Percentiles rank a stretch among this genome's conserved stretches.
phyloP scores from a whole-genome alignment of 2,888 invertebrate genomes.

The Diploptera punctata region DNA sequence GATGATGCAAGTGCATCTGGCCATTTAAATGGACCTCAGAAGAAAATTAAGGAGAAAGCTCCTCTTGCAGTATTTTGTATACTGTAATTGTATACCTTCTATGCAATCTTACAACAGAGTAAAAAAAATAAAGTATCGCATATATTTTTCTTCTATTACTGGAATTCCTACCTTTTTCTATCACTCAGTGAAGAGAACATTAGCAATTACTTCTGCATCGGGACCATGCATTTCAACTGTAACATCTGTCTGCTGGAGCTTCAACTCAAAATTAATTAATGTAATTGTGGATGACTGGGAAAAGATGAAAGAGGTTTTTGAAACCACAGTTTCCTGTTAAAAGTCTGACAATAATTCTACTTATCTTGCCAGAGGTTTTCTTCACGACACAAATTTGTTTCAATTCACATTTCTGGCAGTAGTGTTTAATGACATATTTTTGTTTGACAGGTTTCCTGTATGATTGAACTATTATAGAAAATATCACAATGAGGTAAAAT shows the following conservation, averaged over 20 bases:
- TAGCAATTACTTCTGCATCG: constrained; percentile 2
- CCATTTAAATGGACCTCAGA: too few species aligned
- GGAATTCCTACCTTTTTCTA: constrained; percentile 44
- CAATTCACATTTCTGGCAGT: constrained; percentile 44
- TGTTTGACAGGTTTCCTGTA: constrained; percentile 34
- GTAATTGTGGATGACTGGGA: not conserved
- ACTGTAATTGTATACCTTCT: constrained; percentile 43
- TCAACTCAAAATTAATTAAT: not conserved
- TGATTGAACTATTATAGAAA: too few species aligned
- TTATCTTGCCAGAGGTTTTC: constrained; percentile 40
- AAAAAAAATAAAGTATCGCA: constrained; percentile 40
- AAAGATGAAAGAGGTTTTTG: not conserved
- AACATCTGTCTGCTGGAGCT: not conserved
- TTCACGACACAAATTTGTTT: constrained; percentile 43
- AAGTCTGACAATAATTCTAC: constrained; percentile 42
- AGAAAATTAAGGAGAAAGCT: constrained; percentile 42
- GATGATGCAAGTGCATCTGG: constrained; percentile 44
- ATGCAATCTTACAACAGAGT: constrained; percentile 43
- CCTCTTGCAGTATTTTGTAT: constrained; percentile 43
- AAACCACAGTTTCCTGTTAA: constrained; percentile 16
- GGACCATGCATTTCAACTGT: not conserved
- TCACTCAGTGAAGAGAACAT: constrained; percentile 41
- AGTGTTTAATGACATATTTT: constrained; percentile 45
- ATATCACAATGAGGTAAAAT: too few species aligned
- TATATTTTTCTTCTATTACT: constrained; percentile 45